phyloP scores from a whole-genome alignment of 2,797 vertebrate genomes.

The Cynodonichthys magdalenae region DNA sequence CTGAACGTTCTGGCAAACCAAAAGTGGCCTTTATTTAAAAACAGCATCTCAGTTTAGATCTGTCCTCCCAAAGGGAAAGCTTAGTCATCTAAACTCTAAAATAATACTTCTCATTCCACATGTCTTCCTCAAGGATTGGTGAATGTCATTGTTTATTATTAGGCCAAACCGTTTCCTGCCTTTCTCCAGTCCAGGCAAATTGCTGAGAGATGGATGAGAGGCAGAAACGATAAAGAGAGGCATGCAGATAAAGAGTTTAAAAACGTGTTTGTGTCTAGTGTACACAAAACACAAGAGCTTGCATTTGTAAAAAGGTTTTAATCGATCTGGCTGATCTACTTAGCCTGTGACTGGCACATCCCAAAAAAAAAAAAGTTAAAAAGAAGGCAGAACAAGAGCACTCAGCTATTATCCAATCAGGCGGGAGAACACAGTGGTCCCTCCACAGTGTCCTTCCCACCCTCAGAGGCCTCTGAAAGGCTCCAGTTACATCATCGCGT shows the following conservation, averaged over 20 bases:
- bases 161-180: constrained; percentile 77
- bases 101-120: constrained; percentile 70
- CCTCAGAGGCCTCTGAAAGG: constrained; percentile 57
- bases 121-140: constrained; percentile 57
- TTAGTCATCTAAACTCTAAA: constrained; percentile 75
- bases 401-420: constrained; percentile 64
- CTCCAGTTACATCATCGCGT: constrained; percentile 72
- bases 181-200: constrained; percentile 70
- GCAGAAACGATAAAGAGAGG: constrained; percentile 21
- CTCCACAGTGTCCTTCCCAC: constrained; percentile 46
- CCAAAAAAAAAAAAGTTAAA: constrained; percentile 41
- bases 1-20: constrained; percentile 35
- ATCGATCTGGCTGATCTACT: constrained; percentile 74
- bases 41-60: constrained; percentile 41
- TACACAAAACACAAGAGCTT: constrained; percentile 60
- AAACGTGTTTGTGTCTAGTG: constrained; percentile 51
- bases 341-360: constrained; percentile 69
- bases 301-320: constrained; percentile 70
- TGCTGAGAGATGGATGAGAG: constrained; percentile 41
- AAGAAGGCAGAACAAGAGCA: constrained; percentile 42
- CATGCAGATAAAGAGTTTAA: constrained; percentile 24
- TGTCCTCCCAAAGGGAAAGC: constrained; percentile 57
- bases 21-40: constrained; percentile 53
- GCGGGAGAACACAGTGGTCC: constrained; percentile 57
- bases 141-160: constrained; percentile 81